Evolutionary conservation across 2,888 invertebrate genomes (phyloP), one percentile per base, ranked within the genome.

Genomic region (Mythimna loreyi): DNA sequence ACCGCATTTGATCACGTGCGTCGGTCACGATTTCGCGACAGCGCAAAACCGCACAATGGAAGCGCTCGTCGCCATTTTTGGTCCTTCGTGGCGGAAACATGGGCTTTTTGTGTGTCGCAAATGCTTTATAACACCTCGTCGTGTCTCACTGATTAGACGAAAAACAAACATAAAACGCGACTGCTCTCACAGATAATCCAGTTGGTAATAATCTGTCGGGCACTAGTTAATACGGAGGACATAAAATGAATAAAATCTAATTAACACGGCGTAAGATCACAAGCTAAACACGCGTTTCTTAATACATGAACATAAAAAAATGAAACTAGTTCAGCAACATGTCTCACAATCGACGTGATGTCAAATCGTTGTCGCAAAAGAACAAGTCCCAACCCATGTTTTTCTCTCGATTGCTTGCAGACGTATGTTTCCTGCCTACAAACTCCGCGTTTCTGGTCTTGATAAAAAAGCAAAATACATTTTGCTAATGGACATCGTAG

Each of bases 381-480:
- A 93, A 93, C 94, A 85, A 92, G 93, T 91, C 93, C 92, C 92
- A 91, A 94, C 89, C 93, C 93, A 94, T 94, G 94, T 94, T 94
- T 95, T 95, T 96, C 95, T 95, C 93, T 95, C 94, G 90, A 92
- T 96, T 96, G 96, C 96, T 97, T 97, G 96, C 97, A 99, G 99
- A 97, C 98, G 99, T 96, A 99, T 99, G 98, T 99, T 99, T 97
- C 99, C 99, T 96, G 98, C 99, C 96, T 99, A 97, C 97, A 99
- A 99, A 97, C 98, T 99, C 94, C 98, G 99, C 96, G 98, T 99
- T 92, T 98, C 98, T 96, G 99, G 99, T 94, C 97, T 99, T 96
- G 99, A 99, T 97, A 98, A 98, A 97, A 98, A 98, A 97, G 98
- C 99, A 96, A 99, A 99, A 97, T 99, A 99, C 97, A 98, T 99